Conservation (phyloP, 2,113 vertebrate genomes). For the Bufo gargarizans region DNA sequence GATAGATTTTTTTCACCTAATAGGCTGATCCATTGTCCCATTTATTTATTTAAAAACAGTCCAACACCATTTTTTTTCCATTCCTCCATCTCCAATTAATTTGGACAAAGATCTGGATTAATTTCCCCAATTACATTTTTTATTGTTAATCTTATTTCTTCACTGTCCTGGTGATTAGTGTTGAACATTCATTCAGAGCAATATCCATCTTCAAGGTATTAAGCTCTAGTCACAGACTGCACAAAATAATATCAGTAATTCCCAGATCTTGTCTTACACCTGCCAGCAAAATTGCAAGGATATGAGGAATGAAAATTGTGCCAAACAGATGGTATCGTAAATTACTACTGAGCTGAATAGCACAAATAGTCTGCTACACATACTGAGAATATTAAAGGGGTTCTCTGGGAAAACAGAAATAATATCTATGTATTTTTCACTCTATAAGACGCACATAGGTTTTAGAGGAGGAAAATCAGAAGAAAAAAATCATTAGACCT, state of each 20-base stretch:
- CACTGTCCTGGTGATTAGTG: not conserved
- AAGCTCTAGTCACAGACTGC: not conserved
- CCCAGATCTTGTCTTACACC: slow-evolving; percentile 5
- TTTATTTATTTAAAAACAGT: too few relatives aligned
- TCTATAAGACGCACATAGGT: too few relatives aligned
- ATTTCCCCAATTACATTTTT: not conserved
- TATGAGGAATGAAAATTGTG: not conserved
- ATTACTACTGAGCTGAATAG: slow-evolving; percentile 9
- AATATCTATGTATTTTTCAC: too few relatives aligned
- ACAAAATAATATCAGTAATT: slow-evolving; percentile 12
- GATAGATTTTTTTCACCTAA: too few relatives aligned
- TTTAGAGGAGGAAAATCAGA: too few relatives aligned
- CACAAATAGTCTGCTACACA: slow-evolving; percentile 31
- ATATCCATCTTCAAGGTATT: not conserved
- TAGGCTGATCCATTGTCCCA: too few relatives aligned
- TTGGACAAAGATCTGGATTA: not conserved
- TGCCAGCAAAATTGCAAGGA: slow-evolving; percentile 26
- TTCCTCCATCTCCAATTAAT: not conserved
- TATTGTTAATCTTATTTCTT: not conserved
- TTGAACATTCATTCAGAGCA: not conserved
- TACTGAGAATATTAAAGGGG: slow-evolving; percentile 1
- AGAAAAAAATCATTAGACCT: too few relatives aligned
- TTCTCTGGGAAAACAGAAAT: not conserved
- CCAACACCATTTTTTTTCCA: not conserved
- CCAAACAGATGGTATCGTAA: slow-evolving; percentile 43